These are phyloP conservation scores for Paradisaea rubra DNA, from an alignment of 2,113 vertebrate genomes.

Conservation along the genomic window DNA sequence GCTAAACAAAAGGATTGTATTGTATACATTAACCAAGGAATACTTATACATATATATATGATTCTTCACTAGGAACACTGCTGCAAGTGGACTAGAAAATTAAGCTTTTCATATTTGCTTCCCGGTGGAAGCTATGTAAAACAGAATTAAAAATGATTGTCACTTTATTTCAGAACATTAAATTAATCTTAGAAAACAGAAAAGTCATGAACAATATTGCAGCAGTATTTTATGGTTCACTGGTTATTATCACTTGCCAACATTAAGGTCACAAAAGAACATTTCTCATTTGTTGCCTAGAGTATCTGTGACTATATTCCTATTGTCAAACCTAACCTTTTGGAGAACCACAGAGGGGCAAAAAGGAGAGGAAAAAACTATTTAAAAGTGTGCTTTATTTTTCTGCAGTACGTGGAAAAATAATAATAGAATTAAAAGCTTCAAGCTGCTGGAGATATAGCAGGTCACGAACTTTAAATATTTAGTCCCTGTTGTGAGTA, in stretches of 20 bases:
- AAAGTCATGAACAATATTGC: conserved; percentile 58
- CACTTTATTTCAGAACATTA: conserved; percentile 66
- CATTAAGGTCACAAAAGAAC: conserved; percentile 63
- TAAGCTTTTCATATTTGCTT: conserved; percentile 67
- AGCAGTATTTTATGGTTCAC: conserved; percentile 62
- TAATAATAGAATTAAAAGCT: conserved; percentile 11
- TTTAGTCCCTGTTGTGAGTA: background rate
- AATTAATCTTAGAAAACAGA: conserved; percentile 71
- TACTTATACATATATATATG: conserved; percentile 27
- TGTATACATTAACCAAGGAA: conserved; percentile 39
- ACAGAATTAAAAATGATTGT: conserved; percentile 73
- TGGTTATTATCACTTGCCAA: conserved; percentile 58
- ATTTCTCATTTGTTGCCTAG: conserved; percentile 51
- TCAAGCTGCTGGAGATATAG: background rate
- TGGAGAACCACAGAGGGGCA: background rate
- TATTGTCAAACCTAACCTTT: conserved; percentile 63
- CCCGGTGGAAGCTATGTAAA: conserved; percentile 64
- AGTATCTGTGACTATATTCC: conserved; percentile 37
- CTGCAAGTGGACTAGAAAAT: conserved; percentile 70
- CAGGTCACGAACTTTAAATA: conserved; percentile 3
- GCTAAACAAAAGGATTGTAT: conserved; percentile 11
- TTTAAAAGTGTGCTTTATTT: background rate
- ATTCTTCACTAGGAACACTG: conserved; percentile 30
- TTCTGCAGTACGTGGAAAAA: conserved; percentile 8
- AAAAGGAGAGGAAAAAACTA: background rate